Conservation (phyloP, 2,797 vertebrate genomes). For the Tokudaia muenninki region DNA sequence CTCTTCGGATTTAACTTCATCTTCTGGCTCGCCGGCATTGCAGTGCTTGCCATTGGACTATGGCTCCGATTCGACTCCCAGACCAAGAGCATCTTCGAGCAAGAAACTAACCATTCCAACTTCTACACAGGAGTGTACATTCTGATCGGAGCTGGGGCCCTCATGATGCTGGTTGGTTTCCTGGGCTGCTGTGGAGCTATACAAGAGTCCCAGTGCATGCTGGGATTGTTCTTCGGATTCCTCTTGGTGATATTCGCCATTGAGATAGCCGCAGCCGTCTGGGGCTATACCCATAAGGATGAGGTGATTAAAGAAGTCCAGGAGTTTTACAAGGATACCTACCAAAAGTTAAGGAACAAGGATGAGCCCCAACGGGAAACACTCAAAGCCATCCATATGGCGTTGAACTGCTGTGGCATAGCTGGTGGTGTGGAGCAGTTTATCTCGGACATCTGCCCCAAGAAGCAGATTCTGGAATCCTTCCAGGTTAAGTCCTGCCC, state of each 20-base stretch:
- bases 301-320: constrained; percentile 93
- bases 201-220: constrained; percentile 98
- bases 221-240: constrained; percentile 97
- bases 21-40: constrained; percentile 97
- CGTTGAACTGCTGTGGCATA: constrained; percentile 94
- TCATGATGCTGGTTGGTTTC: constrained; percentile 99
- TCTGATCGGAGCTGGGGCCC: constrained; percentile 95
- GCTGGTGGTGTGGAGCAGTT: constrained; percentile 67
- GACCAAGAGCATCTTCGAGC: constrained; percentile 94
- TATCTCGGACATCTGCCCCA: constrained; percentile 92
- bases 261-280: constrained; percentile 96
- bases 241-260: constrained; percentile 96
- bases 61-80: constrained; percentile 96
- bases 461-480: fast-evolving
- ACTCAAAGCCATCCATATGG: constrained; percentile 91
- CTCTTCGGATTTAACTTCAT: constrained; percentile 98
- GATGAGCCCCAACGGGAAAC: constrained; percentile 89
- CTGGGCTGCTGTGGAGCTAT: constrained; percentile 98
- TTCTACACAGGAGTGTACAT: constrained; percentile 97
- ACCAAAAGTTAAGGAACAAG: constrained; percentile 85
- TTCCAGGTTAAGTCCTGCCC: constrained; percentile 90
- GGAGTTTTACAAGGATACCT: constrained; percentile 92
- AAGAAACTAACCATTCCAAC: constrained; percentile 88
- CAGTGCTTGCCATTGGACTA: constrained; percentile 94
- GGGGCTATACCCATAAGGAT: constrained; percentile 97